These are phyloP conservation scores for Oncorhynchus nerka DNA, from an alignment of 2,113 vertebrate genomes.

Conservation along the genomic window DNA sequence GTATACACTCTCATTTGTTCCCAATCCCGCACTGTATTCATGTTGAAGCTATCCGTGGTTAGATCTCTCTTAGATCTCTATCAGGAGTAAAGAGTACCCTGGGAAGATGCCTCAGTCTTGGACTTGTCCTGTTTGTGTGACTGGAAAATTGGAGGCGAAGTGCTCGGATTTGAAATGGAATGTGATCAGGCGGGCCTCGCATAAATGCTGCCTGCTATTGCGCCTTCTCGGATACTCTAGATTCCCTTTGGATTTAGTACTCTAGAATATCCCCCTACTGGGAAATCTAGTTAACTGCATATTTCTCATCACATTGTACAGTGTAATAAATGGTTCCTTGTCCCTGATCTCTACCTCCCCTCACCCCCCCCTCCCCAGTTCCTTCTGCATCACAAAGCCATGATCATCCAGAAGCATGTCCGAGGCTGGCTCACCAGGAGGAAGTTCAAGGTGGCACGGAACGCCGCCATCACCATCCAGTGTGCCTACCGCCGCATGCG, in stretches of 20 bases:
- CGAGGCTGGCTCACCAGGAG: constrained; percentile 83
- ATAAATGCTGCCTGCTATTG: neutral
- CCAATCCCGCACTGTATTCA: neutral
- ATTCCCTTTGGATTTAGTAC: neutral
- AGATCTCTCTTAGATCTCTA: neutral
- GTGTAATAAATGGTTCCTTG: neutral
- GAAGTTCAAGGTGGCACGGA: constrained; percentile 58
- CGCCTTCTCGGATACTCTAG: neutral
- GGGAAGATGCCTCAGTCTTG: neutral
- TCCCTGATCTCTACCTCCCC: neutral
- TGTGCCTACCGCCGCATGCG: constrained; percentile 79
- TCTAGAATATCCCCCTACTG: neutral
- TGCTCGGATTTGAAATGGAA: constrained; percentile 19
- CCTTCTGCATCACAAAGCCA: constrained; percentile 85
- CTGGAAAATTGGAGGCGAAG: neutral
- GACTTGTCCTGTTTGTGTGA: neutral
- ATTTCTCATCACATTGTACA: neutral
- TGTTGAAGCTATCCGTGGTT: neutral
- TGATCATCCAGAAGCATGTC: constrained; percentile 79
- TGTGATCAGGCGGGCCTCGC: constrained; percentile 8
- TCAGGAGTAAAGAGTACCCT: neutral
- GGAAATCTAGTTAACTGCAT: neutral
- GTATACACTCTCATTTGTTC: neutral
- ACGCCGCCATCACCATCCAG: constrained; percentile 83
- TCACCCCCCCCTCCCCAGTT: constrained; percentile 69